Base-by-base conservation (phyloP, 2,888 invertebrate genomes). In the Alloscopus bannaensis region DNA sequence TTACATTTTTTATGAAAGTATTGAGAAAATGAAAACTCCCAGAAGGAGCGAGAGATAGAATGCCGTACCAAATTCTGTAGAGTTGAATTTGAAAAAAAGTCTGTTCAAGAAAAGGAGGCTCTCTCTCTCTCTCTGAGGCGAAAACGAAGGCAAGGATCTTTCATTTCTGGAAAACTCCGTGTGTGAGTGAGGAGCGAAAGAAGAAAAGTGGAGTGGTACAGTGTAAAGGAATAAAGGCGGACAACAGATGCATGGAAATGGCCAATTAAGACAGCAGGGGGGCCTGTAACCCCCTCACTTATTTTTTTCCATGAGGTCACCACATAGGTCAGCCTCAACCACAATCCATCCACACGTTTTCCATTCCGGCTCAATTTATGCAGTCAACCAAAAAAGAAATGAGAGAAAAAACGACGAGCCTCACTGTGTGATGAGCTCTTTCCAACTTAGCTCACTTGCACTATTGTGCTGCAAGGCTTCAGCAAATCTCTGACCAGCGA, bases 241-340 rank as follows among this genome's bases (percentile, higher is more conserved):
- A 84, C 85, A 85, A 85, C 84, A 85, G 84, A 84, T 85, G 85
- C 84, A 85, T 85, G 84, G 85, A 85, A 85, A 85, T 85, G 84
- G 84, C 85, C 85, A 84, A 85, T 85, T 85, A 84, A 83, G 82
- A 79, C 84, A 82, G 84, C 84, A 83, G 84, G 85, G 84, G 85
- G 85, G 66, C 82, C 82, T 82, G 83, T 84, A 83, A 84, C 84
- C 84, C 84, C 85, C 84, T 84, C 85, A 84, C 84, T 84, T 83
- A 73, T 80, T 64, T 71, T 40, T 62, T 84, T 83, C 84, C 84
- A 84, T 84, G 83, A 84, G 85, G 85, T 84, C 84, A 84, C 81
- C 77, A 59, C 80, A 77, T 81, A 84, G 85, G 84, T 84, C 85
- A 84, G 77, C 73, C 45, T 64, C 66, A 84, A 84, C 85, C 82